Percentiles rank a stretch among this genome's conserved stretches.
Conservation (phyloP, 2,888 invertebrate species). For the Atrina japonica region DNA sequence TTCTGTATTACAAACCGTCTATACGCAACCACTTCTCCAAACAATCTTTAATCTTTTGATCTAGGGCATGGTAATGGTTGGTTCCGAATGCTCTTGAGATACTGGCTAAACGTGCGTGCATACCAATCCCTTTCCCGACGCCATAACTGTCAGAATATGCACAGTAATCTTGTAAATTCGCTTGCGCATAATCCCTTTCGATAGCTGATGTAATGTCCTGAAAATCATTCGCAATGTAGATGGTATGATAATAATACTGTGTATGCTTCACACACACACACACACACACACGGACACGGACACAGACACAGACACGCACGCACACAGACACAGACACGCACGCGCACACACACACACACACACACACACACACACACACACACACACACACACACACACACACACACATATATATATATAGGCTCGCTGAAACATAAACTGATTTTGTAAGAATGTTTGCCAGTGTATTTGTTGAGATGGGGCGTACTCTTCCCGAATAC, state of each 20-base stretch:
- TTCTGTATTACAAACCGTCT: slow-evolving; percentile 59
- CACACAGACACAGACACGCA: no score
- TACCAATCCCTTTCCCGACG: slow-evolving; percentile 65
- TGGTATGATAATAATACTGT: not conserved
- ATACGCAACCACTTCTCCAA: slow-evolving; percentile 70
- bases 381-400: no score
- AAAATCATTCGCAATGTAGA: not conserved
- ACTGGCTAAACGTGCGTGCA: slow-evolving; percentile 66
- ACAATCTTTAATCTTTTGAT: slow-evolving; percentile 57
- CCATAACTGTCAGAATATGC: slow-evolving; percentile 64
- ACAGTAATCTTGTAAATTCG: slow-evolving; percentile 59
- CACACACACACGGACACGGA: no score
- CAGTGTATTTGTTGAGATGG: no score
- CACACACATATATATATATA: no score
- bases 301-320: no score
- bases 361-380: no score
- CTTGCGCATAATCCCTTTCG: slow-evolving; percentile 59
- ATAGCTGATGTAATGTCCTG: slow-evolving; percentile 65
- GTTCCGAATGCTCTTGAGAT: slow-evolving; percentile 67
- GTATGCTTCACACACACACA: no score
- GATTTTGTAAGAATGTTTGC: no score
- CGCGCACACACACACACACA: no score
- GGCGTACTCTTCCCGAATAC: no score
- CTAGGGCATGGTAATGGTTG: slow-evolving; percentile 58
- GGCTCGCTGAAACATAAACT: no score